Evolutionary conservation across 2,888 invertebrate genomes (phyloP), one percentile per base, ranked within the genome.

Genomic region (Steinernema hermaphroditum): DNA sequence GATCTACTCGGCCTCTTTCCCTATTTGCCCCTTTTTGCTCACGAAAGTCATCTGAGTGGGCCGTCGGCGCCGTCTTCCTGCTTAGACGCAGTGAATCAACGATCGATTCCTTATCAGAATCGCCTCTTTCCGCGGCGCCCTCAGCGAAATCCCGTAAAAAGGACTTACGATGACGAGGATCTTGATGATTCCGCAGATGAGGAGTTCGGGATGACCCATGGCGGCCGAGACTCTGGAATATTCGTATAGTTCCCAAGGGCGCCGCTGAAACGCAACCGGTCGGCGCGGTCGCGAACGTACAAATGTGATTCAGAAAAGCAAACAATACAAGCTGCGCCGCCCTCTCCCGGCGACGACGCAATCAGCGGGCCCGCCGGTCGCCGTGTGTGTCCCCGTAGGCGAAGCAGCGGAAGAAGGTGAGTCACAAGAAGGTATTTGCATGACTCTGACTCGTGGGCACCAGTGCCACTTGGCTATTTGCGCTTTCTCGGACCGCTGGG

Each of bases 81-180:
- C n/a, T n/a, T n/a, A n/a, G 37, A 19, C 32, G 32, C 4, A 24
- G 32, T 29, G 29, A 32, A 32, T 62, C 32, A 29, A 29, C 4
- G 19, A 62, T 62, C 62, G 62, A 62, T 62, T 27, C 32, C 62
- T 62, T 62, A 62, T 44, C 37, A 46, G 32, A 46, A 44, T 69
- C 9, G n/a, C 4, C 62, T 37, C 69, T 46, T 16, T 16, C 19
- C 29, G 9, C 22, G 24, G 14, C 29, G 19, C 14, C 22, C 43
- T 19, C n/a, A 69, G 22, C 6, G 27, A 50, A 50, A 22, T n/a
- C n/a, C n/a, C n/a, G n/a, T n/a, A n/a, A 19, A 41, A 74, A 72
- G 14, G 34, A 83, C 84, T 79, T 37, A 85, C 85, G 57, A 85
- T 77, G 72, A 85, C 82, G 44, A 80, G 75, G 27, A 81, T 75